Conservation (phyloP, 2,888 invertebrate species). For the Ypsolopha scabrella region DNA sequence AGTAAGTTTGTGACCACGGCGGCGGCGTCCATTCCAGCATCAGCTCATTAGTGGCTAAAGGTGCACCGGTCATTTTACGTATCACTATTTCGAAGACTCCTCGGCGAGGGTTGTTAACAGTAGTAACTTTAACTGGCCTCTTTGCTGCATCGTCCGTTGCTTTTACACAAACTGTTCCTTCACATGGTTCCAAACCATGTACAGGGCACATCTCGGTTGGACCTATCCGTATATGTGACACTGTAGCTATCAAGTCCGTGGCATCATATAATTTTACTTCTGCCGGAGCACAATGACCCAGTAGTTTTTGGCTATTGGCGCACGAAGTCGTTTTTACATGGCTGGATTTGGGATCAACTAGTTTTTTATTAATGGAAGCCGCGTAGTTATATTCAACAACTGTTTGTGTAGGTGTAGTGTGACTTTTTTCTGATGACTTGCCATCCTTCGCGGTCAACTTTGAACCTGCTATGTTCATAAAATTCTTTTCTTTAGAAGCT, state of each 20-base stretch:
- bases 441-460: no score
- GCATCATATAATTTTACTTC: no score
- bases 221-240: constrained; percentile 49
- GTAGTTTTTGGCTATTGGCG: no score
- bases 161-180: constrained; percentile 42
- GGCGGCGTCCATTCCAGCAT: constrained; percentile 63
- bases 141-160: constrained; percentile 29
- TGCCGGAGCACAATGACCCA: no score
- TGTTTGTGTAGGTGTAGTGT: no score
- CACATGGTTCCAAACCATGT: constrained; percentile 36
- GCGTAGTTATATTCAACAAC: no score
- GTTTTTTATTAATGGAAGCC: no score
- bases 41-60: constrained; percentile 52
- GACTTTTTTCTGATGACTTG: no score
- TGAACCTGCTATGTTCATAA: no score
- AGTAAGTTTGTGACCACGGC: background rate
- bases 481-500: no score
- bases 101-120: constrained; percentile 43
- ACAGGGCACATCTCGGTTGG: constrained; percentile 40
- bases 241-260: constrained; percentile 27
- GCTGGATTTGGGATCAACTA: no score
- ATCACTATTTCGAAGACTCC: constrained; percentile 59
- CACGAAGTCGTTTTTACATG: no score
- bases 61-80: constrained; percentile 47
- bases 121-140: constrained; percentile 43